Base-by-base conservation (phyloP, 2,113 vertebrate species). In the Numida meleagris region DNA sequence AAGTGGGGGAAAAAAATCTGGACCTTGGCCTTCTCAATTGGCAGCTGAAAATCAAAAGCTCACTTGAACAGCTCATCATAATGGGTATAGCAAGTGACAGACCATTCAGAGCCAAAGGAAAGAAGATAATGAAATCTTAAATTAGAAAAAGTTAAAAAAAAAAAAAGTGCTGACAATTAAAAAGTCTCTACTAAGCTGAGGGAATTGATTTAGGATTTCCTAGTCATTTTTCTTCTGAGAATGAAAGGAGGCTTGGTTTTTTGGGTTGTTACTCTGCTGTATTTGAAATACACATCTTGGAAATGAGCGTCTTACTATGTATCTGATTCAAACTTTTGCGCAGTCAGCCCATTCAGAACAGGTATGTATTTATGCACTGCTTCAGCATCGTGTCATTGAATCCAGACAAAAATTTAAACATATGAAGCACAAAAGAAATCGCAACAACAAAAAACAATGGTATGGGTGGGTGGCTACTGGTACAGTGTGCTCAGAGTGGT, bases 121-220 rank as follows among this genome's bases (percentile, higher is more conserved):
- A 88, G 66, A 88, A 48, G 33, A 83, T 96, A 96, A 98, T 86
- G 71, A 97, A 98, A 96, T 93, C 82, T 92, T 95, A 96, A 95
- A 97, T 97, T 95, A 96, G 88, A 98, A 96, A 94, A 94, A 82
- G 78, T 92, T 94, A 74, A 86, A 65, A 95, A 97, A 77, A 77
- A 51, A 91, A 97, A 76, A 3, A 50, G 89, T 58, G 31, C 63
- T 94, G 93, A 96, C 84, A 96, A 68, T 62, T 73, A 79, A 7
- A 9, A 17, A 50, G 5, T 51, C 81, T 4, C 33, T 72, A 17
- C 24, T 59, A 45, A 53, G 21, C 9, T 58, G 34, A 3, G 10
- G 1, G 2, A 7, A 20, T 33, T 85, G 33, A 31, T 79, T 55
- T 68, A 21, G 4, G 21, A 8, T 79, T 79, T 79, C 6, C 20